Evolutionary conservation across 2,888 invertebrate genomes (phyloP), one percentile per base, ranked within the genome.

Genomic region (Aleiodes alternator): DNA sequence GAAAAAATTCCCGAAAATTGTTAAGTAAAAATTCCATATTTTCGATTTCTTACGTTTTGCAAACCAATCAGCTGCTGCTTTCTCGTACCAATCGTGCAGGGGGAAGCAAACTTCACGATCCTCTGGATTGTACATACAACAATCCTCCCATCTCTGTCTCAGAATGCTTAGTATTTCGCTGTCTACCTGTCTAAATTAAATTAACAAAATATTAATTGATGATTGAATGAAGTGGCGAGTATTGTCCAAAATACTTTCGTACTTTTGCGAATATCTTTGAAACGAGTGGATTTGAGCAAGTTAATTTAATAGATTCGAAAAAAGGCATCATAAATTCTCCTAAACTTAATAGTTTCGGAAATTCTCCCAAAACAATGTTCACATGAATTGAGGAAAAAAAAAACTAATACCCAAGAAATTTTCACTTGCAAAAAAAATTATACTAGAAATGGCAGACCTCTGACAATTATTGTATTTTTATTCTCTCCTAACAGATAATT

Each of bases 11-110:
- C 23, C 23, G 2, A 23, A 2, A 23, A 23, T 23, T 23, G 23
- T 23, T 23, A 23, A 23, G 23, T 23, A 2, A 23, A 23, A 23
- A 23, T 23, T 23, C 23, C 23, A 23, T 23, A 23, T 23, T 23
- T 23, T 23, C 9, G 43, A 8, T 8, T 43, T 8, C 34, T 92
- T 91, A 98, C 98, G 99, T 92, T 98, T 99, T 76, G 94, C 95
- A 88, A 97, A 98, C 95, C 95, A 99, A 88, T 97, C 96, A 80
- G 94, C 94, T 78, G 94, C 92, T 73, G 96, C 95, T 77, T 94
- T 92, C 77, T 96, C 92, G 86, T 96, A 97, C 79, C 91, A 91
- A 0, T 96, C 93, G 81, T 92, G 91, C 0, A 97, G 81, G 55
- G 91, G 90, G 80, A 90, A 91, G 89, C 98, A 98, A 81, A 92